Conservation (phyloP, 2,888 invertebrate species). For the Patella caerulea region DNA sequence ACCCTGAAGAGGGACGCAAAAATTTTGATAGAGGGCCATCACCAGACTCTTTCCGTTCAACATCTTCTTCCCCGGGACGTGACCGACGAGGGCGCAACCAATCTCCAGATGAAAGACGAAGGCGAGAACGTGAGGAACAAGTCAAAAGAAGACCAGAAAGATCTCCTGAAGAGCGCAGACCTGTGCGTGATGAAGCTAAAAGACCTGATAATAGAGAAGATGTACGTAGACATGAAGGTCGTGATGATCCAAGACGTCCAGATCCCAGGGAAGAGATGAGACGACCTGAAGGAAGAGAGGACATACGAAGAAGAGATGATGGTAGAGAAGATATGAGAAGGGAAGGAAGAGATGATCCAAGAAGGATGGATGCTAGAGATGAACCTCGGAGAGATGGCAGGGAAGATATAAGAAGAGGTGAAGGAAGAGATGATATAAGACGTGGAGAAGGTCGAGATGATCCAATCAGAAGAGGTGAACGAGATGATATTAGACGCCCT, state of each 20-base stretch:
- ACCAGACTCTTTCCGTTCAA: constrained; percentile 15
- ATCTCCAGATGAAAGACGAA: constrained; percentile 16
- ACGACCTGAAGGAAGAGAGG: constrained; percentile 18
- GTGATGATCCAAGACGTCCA: constrained; percentile 23
- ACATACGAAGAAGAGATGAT: constrained; percentile 28
- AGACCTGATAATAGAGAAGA: constrained; percentile 19
- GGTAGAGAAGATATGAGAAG: constrained; percentile 13
- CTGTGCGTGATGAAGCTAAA: constrained; percentile 12
- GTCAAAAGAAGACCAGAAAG: constrained; percentile 15
- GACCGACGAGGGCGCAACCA: constrained; percentile 12
- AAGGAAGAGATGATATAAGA: neutral
- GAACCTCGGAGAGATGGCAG: constrained; percentile 26
- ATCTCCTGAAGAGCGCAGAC: constrained; percentile 19
- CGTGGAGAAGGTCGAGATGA: neutral
- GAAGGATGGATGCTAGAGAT: constrained; percentile 29
- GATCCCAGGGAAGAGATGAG: constrained; percentile 16
- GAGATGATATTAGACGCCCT: constrained; percentile 21
- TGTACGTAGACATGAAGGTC: constrained; percentile 12
- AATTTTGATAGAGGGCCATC: constrained; percentile 2
- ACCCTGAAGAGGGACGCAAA: neutral
- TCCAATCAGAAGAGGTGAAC: constrained; percentile 12
- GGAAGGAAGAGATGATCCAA: constrained; percentile 25
- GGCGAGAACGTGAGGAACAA: constrained; percentile 19
- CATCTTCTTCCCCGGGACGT: constrained; percentile 18
- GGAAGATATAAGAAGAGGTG: constrained; percentile 25